Base-by-base conservation (phyloP, 2,113 vertebrate genomes). In the Limanda limanda region DNA sequence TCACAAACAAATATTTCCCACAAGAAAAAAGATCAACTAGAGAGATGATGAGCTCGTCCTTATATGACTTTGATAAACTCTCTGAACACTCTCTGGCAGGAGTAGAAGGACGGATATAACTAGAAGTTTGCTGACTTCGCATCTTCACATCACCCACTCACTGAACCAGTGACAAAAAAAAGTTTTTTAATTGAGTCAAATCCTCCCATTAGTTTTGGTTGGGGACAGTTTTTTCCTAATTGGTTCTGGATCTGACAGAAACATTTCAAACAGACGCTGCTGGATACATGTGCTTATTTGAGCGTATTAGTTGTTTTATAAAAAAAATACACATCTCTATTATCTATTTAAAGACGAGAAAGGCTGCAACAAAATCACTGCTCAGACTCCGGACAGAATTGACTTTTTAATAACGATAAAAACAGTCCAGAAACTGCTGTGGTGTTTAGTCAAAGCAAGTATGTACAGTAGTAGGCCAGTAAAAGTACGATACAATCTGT, bases 351-450 rank as follows among this genome's bases (percentile, higher is more conserved):
- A 3, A 47, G 45, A 47, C 45, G 45, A 67, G 24, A 76, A 74
- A 82, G 45, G 15, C 45, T 56, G 7, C 31, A 63, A 69, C 60
- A 51, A 77, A 18, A 51, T 42, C 52, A 35, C 54, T 66, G 2
- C n/a, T 23, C 31, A 57, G 54, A 45, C 68, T 69, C 17, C 57
- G 72, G 90, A 57, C 79, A 79, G 73, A 71, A 74, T 75, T 70
- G 71, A 71, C 68, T 61, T 81, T 89, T 91, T 93, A 90, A 90
- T 89, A 88, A 90, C 78, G 81, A 86, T 88, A 91, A 90, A 90
- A 91, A 91, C 76, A 84, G 78, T 79, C 76, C 31, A 81, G 58
- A 78, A 84, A 82, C 73, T 23, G 54, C 23, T 73, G 56, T 75
- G 78, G 62, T 76, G 18, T 78, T 86, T 42, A 78, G 76, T 78